Base-by-base conservation (phyloP, 2,888 invertebrate species). In the Megamerina dolium region DNA sequence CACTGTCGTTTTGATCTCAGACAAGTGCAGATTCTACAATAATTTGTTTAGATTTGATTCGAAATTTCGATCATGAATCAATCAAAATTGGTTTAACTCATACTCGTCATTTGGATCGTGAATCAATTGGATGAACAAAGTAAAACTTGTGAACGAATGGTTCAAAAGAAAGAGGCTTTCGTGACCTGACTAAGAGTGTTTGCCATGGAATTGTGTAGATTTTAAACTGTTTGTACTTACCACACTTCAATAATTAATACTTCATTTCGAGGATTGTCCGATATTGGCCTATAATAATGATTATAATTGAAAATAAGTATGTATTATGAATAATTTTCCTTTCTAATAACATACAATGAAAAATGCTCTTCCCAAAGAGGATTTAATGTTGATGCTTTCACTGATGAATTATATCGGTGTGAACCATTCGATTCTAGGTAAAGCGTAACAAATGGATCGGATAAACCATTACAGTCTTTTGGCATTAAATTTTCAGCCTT, bases 281-380 rank as follows among this genome's bases (percentile, higher is more conserved):
- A 67, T 61, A 89, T 78, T 12, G 89, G 87, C 60, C 64, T 64
- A 12, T 37, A 41, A 37, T 23, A 40, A 18, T 32, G n/a, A n/a
- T n/a, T 33, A 74, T 46, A 75, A 75, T 23, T 8, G 56, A 46
- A 60, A 47, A 44, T 53, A 42, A 41, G 59, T 60, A 59, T 73
- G 13, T 37, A 31, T 35, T 10, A n/a, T 60, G 58, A 73, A 20
- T 34, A 18, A 37, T 14, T n/a, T 33, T 32, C 38, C 33, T 37
- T 36, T 14, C 26, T 37, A 35, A 34, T 16, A 27, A 54, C 62
- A 56, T 44, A 67, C 64, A 97, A 78, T 63, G 92, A 88, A 72
- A 97, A 97, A 73, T 92, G 91, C 74, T 97, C 97, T 69, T 95
- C 94, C 97, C 97, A 97, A 13, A 81, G 73, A 0, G 97, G 97